Evolutionary conservation across 1,140 invertebrate genomes (phyloP).

Genomic region (Drosophila biarmipes): DNA sequence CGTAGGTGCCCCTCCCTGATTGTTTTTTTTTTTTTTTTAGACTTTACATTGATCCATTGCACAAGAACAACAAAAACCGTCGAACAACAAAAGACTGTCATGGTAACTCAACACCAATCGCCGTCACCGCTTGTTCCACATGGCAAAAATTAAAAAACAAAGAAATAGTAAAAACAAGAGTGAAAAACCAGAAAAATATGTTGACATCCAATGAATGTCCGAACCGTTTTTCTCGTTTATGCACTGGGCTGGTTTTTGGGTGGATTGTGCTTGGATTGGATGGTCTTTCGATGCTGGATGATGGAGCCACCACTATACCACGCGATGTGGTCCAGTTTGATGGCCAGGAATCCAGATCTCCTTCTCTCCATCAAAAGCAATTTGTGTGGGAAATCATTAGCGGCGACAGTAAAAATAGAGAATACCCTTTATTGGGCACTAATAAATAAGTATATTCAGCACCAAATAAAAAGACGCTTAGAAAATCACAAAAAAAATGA

Average conservation of each 20-base stretch:
- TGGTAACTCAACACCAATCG: conserved; percentile 68
- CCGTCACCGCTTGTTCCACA: conserved; percentile 41
- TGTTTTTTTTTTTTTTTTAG: not conserved
- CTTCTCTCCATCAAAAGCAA: conserved; percentile 49
- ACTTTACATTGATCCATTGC: conserved; percentile 40
- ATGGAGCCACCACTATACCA: conserved; percentile 5
- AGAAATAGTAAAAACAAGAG: conserved; percentile 28
- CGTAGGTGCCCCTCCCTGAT: not conserved
- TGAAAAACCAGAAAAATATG: conserved; percentile 60
- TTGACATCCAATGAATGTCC: conserved; percentile 78
- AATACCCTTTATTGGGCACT: conserved; percentile 4
- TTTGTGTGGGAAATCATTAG: conserved; percentile 67
- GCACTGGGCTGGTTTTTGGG: conserved; percentile 24
- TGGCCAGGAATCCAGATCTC: conserved; percentile 45
- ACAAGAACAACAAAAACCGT: conserved; percentile 21
- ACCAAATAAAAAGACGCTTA: not conserved
- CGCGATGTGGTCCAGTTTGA: conserved; percentile 38
- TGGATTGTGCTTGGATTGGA: conserved; percentile 10
- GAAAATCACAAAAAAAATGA: not conserved
- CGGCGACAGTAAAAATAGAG: not conserved
- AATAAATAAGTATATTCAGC: too few species aligned
- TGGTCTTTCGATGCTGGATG: conserved; percentile 1
- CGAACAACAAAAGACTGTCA: conserved; percentile 62
- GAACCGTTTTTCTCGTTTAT: conserved; percentile 38
- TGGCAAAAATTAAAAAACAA: conserved; percentile 29